Conservation (phyloP, 1,140 invertebrate species). For the Octopus bimaculoides region DNA sequence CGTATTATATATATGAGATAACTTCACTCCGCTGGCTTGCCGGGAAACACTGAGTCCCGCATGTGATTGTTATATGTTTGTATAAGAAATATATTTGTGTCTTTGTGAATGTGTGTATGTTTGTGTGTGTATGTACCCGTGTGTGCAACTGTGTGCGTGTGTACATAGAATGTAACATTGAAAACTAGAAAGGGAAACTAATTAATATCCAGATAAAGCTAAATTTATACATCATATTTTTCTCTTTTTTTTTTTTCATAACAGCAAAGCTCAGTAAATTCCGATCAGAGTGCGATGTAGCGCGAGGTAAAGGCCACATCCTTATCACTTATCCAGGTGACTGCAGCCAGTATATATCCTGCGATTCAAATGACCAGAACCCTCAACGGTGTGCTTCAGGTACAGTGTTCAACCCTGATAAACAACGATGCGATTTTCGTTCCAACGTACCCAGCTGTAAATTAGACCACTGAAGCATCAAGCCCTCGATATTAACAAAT, state of each 20-base stretch:
- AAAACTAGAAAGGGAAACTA: not conserved
- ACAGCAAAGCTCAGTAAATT: not conserved
- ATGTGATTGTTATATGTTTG: too few relatives aligned
- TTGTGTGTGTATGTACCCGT: not conserved
- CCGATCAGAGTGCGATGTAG: not conserved
- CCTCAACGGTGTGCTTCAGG: not conserved
- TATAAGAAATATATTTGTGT: too few relatives aligned
- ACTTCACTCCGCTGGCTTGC: too few relatives aligned
- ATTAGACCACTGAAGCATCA: not conserved
- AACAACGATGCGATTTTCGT: not conserved
- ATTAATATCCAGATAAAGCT: not conserved
- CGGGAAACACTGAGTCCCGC: too few relatives aligned
- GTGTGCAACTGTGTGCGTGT: not conserved
- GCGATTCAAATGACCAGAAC: not conserved
- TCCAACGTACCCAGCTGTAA: not conserved
- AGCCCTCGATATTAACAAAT: too few relatives aligned
- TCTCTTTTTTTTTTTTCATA: not conserved
- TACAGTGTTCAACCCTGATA: not conserved
- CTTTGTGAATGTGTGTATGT: not conserved
- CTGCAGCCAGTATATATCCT: conserved; percentile 7
- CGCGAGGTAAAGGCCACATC: not conserved
- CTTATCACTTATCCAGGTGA: not conserved
- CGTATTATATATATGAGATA: too few relatives aligned
- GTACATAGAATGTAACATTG: not conserved
- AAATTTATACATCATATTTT: not conserved